phyloP scores from a whole-genome alignment of 1,140 invertebrate genomes.

The Drosophila jambulina region DNA sequence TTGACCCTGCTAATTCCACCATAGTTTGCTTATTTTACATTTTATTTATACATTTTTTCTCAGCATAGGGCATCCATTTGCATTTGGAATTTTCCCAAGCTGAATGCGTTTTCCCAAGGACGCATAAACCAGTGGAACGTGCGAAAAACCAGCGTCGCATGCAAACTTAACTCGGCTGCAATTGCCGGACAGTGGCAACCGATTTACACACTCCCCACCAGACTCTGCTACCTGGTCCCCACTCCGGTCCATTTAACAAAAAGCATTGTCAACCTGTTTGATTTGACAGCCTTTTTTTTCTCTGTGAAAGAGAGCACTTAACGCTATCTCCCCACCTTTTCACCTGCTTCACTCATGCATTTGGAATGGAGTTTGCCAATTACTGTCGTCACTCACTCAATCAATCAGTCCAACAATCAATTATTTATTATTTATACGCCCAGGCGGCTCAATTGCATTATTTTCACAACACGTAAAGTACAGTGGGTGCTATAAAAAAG shows the following conservation, averaged over 20 bases:
- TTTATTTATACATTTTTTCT: not conserved
- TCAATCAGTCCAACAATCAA: constrained; percentile 51
- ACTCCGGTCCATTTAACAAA: constrained; percentile 20
- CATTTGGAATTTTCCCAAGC: constrained; percentile 2
- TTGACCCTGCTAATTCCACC: not conserved
- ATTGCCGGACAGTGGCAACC: constrained; percentile 12
- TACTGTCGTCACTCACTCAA: constrained; percentile 51
- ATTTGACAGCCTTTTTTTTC: constrained; percentile 33
- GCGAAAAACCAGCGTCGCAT: constrained; percentile 28
- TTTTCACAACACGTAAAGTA: constrained; percentile 30
- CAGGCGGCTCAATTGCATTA: constrained; percentile 23
- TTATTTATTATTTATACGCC: constrained; percentile 47
- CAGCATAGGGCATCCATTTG: not conserved
- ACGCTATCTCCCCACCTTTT: constrained; percentile 7
- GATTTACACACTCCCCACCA: not conserved
- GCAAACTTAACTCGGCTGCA: constrained; percentile 27
- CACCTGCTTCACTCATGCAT: constrained; percentile 21
- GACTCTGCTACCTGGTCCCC: not conserved
- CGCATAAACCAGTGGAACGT: constrained; percentile 37
- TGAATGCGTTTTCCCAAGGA: constrained; percentile 15
- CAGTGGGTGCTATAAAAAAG: not conserved
- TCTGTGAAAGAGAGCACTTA: constrained; percentile 19
- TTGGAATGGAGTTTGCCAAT: constrained; percentile 45
- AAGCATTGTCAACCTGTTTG: constrained; percentile 47
- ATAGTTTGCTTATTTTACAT: not conserved